A percentile compares a stretch with the other conserved stretches of the same genome.
Conservation (phyloP, 2,888 invertebrate species). For the Apoderus coryli region DNA sequence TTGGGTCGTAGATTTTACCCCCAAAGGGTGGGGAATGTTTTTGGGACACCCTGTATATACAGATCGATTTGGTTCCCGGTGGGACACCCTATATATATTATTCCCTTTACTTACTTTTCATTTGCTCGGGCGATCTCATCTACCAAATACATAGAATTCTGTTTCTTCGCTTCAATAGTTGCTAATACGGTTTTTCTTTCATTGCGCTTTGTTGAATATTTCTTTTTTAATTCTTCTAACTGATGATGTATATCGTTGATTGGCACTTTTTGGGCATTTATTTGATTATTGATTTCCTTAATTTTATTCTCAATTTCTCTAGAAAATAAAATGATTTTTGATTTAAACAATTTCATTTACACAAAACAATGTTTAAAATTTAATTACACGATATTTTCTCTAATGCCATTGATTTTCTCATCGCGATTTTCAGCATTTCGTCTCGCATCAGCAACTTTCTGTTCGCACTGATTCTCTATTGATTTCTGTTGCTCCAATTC, state of each 20-base stretch:
- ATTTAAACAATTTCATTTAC: neutral
- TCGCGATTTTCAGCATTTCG: constrained; percentile 14
- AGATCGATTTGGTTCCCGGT: too few species aligned
- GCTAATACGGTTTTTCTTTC: constrained; percentile 27
- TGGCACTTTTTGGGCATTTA: constrained; percentile 29
- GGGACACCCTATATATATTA: too few species aligned
- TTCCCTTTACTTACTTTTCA: constrained; percentile 23
- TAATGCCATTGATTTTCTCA: constrained; percentile 14
- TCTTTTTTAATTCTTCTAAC: constrained; percentile 31
- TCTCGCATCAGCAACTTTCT: constrained; percentile 15
- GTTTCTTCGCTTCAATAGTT: constrained; percentile 21
- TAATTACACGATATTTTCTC: constrained; percentile 12
- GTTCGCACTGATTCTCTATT: constrained; percentile 13
- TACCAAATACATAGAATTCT: constrained; percentile 33
- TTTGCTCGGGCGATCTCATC: constrained; percentile 29
- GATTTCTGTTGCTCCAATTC: constrained; percentile 24
- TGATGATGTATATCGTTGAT: constrained; percentile 24
- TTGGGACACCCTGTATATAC: too few species aligned
- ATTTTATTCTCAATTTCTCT: constrained; percentile 22
- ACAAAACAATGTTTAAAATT: neutral
- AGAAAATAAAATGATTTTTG: constrained; percentile 9
- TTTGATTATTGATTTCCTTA: constrained; percentile 28
- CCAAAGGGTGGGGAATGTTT: too few species aligned
- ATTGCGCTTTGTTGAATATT: constrained; percentile 27
- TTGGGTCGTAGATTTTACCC: too few species aligned